Conservation (phyloP, 2,888 invertebrate species). For the Eristalis tenax region DNA sequence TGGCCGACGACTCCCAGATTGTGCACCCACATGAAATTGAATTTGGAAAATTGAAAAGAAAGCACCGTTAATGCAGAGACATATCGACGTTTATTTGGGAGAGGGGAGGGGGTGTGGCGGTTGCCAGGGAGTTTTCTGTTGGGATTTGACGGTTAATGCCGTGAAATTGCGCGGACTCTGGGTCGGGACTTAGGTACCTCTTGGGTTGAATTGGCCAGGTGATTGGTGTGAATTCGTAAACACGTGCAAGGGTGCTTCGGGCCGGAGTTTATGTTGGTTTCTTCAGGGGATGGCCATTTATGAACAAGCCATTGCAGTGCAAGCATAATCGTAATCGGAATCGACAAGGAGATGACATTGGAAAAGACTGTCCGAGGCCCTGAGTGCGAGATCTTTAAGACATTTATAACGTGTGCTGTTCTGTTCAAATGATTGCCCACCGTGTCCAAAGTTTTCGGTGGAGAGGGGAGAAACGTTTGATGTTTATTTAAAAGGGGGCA, state of each 20-base stretch:
- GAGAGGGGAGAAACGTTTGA: too few relatives aligned
- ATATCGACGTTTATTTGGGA: slow-evolving; percentile 61
- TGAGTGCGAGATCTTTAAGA: neutral
- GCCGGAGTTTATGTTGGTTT: neutral
- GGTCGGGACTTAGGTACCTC: neutral
- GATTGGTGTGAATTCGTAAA: neutral
- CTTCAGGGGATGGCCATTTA: neutral
- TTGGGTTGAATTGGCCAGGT: neutral
- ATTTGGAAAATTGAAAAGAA: slow-evolving; percentile 68
- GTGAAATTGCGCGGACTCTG: slow-evolving; percentile 30
- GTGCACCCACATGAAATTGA: slow-evolving; percentile 40
- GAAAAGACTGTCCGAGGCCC: neutral
- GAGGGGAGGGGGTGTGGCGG: neutral
- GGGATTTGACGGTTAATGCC: slow-evolving; percentile 26
- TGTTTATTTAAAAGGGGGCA: too few relatives aligned
- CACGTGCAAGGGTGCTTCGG: neutral
- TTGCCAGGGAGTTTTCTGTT: slow-evolving; percentile 8
- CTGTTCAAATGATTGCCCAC: neutral
- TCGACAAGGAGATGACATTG: neutral
- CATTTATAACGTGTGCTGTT: neutral
- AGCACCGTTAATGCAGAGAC: slow-evolving; percentile 52
- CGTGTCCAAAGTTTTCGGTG: too few relatives aligned
- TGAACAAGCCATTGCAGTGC: neutral
- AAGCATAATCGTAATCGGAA: too few relatives aligned
- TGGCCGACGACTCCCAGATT: too few relatives aligned